Conservation (phyloP, 2,888 invertebrate genomes). For the Fragum whitleyi region DNA sequence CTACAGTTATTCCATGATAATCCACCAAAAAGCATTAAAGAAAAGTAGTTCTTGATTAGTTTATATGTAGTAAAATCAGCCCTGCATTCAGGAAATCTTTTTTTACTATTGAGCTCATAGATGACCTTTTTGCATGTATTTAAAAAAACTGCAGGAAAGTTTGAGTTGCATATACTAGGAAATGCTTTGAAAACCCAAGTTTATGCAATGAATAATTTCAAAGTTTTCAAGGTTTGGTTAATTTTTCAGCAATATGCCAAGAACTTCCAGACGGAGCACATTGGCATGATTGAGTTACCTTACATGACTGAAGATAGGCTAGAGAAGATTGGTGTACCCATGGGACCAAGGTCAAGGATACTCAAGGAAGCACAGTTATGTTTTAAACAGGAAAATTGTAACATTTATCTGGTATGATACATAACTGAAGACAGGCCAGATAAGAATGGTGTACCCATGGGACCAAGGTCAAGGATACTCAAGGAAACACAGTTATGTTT, state of each 20-base stretch:
- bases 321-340: constrained; percentile 94
- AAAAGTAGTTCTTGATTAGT: no score
- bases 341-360: constrained; percentile 94
- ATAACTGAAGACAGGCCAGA: constrained; percentile 94
- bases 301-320: constrained; percentile 95
- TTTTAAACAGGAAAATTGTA: constrained; percentile 82
- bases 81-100: no score
- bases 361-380: constrained; percentile 89
- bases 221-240: no score
- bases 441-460: constrained; percentile 95
- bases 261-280: constrained; percentile 92
- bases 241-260: constrained; percentile 92
- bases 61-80: no score
- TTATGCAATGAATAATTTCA: no score
- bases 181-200: no score
- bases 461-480: constrained; percentile 93
- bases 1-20: no score
- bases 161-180: no score
- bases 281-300: constrained; percentile 94
- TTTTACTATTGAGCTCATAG: no score
- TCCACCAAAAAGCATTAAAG: no score
- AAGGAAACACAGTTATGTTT: constrained; percentile 88
- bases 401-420: constrained; percentile 87
- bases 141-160: no score
- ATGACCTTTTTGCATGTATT: no score